These are phyloP conservation scores for Pandemis cinnamomeana DNA, from an alignment of 2,888 invertebrate species.

Conservation along the genomic window DNA sequence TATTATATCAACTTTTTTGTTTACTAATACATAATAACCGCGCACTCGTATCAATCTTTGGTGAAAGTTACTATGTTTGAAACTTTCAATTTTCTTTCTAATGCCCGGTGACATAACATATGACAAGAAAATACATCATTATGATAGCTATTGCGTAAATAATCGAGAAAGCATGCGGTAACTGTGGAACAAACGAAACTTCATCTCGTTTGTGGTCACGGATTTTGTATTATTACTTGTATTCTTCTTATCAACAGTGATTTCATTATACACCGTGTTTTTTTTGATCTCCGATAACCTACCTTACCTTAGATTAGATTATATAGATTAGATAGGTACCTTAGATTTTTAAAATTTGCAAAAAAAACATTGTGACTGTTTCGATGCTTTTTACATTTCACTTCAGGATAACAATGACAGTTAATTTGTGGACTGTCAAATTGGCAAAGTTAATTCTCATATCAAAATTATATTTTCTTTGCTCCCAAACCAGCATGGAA, in stretches of 20 bases:
- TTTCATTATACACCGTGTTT: too few relatives aligned
- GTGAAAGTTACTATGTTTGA: conserved; percentile 59
- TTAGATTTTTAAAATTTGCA: too few relatives aligned
- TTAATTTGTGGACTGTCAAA: neutral
- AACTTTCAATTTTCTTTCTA: conserved; percentile 55
- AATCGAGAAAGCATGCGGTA: conserved; percentile 42
- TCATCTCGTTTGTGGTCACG: neutral
- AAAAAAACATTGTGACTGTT: too few relatives aligned
- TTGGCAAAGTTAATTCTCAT: neutral
- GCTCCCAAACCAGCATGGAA: too few relatives aligned
- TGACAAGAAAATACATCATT: conserved; percentile 51
- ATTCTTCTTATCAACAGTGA: neutral
- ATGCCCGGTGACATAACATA: conserved; percentile 51
- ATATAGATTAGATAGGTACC: too few relatives aligned
- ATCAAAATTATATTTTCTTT: neutral
- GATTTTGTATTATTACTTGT: neutral
- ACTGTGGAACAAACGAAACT: conserved; percentile 6
- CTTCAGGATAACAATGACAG: neutral
- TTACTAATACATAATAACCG: conserved; percentile 29
- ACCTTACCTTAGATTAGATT: too few relatives aligned
- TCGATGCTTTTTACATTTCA: too few relatives aligned
- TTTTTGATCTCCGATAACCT: too few relatives aligned
- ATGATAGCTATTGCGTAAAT: conserved; percentile 49
- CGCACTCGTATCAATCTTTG: conserved; percentile 38
- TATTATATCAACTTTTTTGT: conserved; percentile 15